Evolutionary conservation across 2,888 invertebrate species (phyloP).

Genomic region (Empis livida): DNA sequence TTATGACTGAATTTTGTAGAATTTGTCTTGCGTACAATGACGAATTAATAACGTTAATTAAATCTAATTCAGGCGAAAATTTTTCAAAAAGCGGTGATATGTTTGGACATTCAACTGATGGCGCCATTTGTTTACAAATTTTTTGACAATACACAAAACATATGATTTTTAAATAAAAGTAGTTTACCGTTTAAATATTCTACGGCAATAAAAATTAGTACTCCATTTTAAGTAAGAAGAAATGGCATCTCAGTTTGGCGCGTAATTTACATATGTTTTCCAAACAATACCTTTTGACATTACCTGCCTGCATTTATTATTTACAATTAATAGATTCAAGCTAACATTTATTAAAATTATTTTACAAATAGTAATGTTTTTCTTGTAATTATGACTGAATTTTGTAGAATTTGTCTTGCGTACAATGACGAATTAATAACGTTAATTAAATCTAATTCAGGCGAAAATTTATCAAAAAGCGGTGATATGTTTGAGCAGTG

Average conservation of each 20-base stretch:
- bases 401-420: constrained; percentile 3
- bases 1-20: constrained; percentile 4
- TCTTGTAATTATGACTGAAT: neutral
- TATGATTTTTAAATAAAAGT: too few species aligned
- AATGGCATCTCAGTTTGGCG: too few species aligned
- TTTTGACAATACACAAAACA: neutral
- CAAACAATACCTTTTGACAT: too few species aligned
- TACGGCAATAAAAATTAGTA: too few species aligned
- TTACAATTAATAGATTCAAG: too few species aligned
- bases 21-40: neutral
- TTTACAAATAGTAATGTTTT: too few species aligned
- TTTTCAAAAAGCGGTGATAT: constrained; percentile 2
- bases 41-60: constrained; percentile 1
- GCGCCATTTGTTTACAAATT: constrained; percentile 3
- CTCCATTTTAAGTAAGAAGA: too few species aligned
- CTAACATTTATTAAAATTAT: too few species aligned
- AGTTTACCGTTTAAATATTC: too few species aligned
- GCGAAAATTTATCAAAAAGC: neutral
- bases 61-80: neutral
- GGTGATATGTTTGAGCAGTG: constrained; percentile 6
- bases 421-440: neutral
- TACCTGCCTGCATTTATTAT: too few species aligned
- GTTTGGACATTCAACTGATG: neutral
- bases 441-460: neutral
- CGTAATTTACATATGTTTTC: too few species aligned